A percentile compares a stretch with the other conserved stretches of the same genome.
phyloP scores from a whole-genome alignment of 1,140 invertebrate species.

The Aporrectodea caliginosa region DNA sequence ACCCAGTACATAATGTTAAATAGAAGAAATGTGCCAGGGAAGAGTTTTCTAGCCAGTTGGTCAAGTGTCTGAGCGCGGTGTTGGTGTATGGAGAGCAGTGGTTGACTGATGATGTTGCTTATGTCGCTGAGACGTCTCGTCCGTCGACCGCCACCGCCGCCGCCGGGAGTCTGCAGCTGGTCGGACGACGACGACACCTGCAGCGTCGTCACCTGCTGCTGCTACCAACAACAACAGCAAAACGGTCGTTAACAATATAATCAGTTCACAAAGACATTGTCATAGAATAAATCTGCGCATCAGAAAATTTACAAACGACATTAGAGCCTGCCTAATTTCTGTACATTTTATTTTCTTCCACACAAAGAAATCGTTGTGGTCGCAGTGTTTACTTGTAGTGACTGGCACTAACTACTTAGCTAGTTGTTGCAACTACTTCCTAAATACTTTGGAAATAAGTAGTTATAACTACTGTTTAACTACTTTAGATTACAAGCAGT shows the following conservation, averaged over 20 bases:
- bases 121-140: background rate
- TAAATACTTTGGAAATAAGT: too few relatives aligned
- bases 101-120: background rate
- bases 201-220: background rate
- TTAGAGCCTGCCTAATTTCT: too few relatives aligned
- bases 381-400: too few relatives aligned
- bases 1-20: slow-evolving; percentile 24
- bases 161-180: background rate
- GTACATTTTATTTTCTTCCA: too few relatives aligned
- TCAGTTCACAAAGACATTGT: background rate
- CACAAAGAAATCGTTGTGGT: too few relatives aligned
- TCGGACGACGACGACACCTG: background rate
- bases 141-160: background rate
- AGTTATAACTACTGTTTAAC: too few relatives aligned
- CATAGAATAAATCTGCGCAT: background rate
- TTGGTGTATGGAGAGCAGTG: background rate
- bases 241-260: background rate
- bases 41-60: slow-evolving; percentile 12
- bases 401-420: too few relatives aligned
- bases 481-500: too few relatives aligned
- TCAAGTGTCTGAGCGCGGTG: slow-evolving; percentile 19
- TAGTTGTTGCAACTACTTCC: too few relatives aligned
- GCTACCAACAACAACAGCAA: background rate
- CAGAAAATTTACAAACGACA: background rate
- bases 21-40: slow-evolving; percentile 14